Percentiles rank a stretch among this genome's conserved stretches.
Evolutionary conservation across 2,888 invertebrate genomes (phyloP).

Genomic region (Pheosia tremula): DNA sequence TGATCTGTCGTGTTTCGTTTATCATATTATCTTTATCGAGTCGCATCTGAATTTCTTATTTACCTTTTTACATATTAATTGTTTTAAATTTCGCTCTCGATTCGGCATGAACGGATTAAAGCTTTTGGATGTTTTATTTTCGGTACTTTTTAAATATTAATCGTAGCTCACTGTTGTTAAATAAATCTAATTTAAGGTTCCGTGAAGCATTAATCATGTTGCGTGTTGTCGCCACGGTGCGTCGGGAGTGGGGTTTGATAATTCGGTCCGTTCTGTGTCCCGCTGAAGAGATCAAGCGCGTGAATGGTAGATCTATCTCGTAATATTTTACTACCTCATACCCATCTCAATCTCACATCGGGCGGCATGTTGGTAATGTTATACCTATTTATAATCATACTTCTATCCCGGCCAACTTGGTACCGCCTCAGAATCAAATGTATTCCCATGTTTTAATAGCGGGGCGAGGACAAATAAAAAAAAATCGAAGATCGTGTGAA

Average conservation of each 20-base stretch:
- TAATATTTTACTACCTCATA: conserved; percentile 46
- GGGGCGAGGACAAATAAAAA: too few relatives aligned
- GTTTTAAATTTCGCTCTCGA: conserved; percentile 42
- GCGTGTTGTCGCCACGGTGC: conserved; percentile 47
- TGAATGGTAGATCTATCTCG: conserved; percentile 33
- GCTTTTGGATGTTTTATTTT: conserved; percentile 55
- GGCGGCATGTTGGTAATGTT: conserved; percentile 45
- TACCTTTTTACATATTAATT: conserved; percentile 48
- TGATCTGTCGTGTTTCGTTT: conserved; percentile 68
- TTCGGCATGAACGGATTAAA: conserved; percentile 50
- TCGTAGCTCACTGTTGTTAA: conserved; percentile 53
- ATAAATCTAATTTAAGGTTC: conserved; percentile 67
- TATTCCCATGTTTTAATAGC: too few relatives aligned
- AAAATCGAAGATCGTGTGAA: too few relatives aligned
- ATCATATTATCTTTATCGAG: conserved; percentile 72
- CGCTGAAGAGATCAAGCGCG: conserved; percentile 45
- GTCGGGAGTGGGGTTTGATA: conserved; percentile 46
- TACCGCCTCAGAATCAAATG: too few relatives aligned
- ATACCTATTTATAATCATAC: too few relatives aligned
- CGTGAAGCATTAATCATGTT: conserved; percentile 69
- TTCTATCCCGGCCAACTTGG: too few relatives aligned
- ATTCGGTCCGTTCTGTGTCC: conserved; percentile 42
- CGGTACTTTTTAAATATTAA: conserved; percentile 43
- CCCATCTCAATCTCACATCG: conserved; percentile 54
- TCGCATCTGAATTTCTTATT: conserved; percentile 65